Conservation (phyloP, 2,113 vertebrate genomes). For the Peromyscus maniculatus region DNA sequence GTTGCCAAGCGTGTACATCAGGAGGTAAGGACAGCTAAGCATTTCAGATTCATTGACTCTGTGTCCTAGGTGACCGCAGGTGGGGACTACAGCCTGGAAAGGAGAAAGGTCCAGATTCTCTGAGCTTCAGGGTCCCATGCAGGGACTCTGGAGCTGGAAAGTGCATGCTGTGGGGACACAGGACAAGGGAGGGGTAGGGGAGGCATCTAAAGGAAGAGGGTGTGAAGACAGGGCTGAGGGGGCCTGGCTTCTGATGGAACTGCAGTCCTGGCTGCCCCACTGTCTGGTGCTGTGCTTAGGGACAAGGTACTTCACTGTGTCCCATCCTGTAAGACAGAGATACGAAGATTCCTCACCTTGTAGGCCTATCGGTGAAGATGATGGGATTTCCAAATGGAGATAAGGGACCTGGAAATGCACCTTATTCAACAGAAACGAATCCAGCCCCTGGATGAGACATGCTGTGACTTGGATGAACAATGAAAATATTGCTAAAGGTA, state of each 20-base stretch:
- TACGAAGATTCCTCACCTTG: too few relatives aligned
- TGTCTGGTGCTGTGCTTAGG: not conserved
- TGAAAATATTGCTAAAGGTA: not conserved
- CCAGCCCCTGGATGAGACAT: not conserved
- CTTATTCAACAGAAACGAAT: not conserved
- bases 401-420: not conserved
- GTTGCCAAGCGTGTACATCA: not conserved
- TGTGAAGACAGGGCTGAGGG: accelerated
- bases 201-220: too few relatives aligned
- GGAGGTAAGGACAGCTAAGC: not conserved
- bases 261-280: not conserved
- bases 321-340: not conserved
- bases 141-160: too few relatives aligned
- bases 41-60: not conserved
- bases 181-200: accelerated
- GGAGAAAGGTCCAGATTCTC: not conserved
- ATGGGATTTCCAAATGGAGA: not conserved
- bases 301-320: not conserved
- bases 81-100: not conserved
- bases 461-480: not conserved
- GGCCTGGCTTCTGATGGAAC: not conserved
- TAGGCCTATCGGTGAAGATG: not conserved
- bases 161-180: not conserved
- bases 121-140: not conserved
- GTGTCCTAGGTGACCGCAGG: not conserved